Evolutionary conservation across 2,113 vertebrate species (phyloP).

Genomic region (Prinia subflava): DNA sequence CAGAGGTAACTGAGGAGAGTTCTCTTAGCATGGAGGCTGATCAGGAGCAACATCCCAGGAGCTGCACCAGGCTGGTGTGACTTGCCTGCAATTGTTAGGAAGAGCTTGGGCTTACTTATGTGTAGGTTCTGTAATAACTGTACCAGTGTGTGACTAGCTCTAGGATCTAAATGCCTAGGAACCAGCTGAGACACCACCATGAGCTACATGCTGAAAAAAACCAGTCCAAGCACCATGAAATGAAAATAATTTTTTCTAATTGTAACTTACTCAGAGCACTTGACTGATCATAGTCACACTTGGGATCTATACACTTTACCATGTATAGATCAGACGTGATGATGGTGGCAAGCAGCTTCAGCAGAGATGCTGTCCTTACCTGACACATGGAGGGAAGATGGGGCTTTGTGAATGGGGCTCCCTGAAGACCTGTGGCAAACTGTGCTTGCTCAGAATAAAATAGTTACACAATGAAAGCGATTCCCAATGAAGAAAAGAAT

Average conservation of each 20-base stretch:
- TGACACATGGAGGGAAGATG: neutral
- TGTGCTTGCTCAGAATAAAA: neutral
- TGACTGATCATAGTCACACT: neutral
- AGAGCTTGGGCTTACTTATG: neutral
- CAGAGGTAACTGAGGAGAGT: neutral
- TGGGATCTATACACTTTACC: neutral
- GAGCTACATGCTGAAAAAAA: neutral
- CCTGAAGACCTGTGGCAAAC: neutral
- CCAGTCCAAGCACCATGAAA: neutral
- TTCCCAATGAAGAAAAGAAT: neutral
- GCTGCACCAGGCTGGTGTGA: neutral
- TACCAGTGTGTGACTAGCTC: neutral
- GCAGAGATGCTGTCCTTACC: neutral
- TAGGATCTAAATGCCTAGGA: neutral
- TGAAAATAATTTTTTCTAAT: neutral
- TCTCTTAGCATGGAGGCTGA: neutral
- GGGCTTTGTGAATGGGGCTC: neutral
- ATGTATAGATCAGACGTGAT: rapidly evolving
- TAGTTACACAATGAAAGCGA: neutral
- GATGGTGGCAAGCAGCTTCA: neutral
- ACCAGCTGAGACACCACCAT: neutral
- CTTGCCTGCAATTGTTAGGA: neutral
- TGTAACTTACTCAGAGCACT: neutral
- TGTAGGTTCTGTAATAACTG: neutral
- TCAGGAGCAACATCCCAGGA: neutral